These are phyloP conservation scores for Cepaea nemoralis DNA, from an alignment of 1,140 invertebrate species.

Conservation along the genomic window DNA sequence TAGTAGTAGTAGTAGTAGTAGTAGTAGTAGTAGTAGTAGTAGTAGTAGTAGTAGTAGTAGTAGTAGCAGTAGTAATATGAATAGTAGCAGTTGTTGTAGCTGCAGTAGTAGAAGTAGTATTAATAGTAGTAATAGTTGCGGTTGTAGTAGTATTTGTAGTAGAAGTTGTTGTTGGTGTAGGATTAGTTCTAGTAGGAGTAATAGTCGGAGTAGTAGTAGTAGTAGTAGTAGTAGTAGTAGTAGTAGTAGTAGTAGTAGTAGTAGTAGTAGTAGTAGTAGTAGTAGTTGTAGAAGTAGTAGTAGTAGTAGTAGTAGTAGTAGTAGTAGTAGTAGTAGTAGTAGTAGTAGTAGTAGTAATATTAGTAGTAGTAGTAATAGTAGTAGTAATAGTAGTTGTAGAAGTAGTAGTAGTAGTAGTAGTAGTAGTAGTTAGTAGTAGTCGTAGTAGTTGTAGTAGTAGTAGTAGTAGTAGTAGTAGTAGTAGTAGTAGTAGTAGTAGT, in stretches of 20 bases:
- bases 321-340: neutral
- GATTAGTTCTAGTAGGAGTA: constrained; percentile 3
- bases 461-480: neutral
- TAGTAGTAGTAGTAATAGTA: constrained; percentile 3
- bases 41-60: too few relatives aligned
- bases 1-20: too few relatives aligned
- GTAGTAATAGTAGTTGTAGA: neutral
- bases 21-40: too few relatives aligned
- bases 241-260: neutral
- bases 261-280: constrained; percentile 24
- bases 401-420: neutral
- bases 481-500: constrained; percentile 11
- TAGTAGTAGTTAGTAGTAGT: constrained; percentile 13
- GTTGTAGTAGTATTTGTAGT: too few relatives aligned
- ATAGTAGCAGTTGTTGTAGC: too few relatives aligned
- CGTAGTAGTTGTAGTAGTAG: neutral
- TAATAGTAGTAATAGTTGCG: too few relatives aligned
- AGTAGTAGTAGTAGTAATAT: neutral
- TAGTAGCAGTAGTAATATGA: too few relatives aligned
- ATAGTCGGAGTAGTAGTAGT: neutral
- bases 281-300: neutral
- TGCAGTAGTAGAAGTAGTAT: too few relatives aligned
- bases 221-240: neutral
- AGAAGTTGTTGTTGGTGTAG: too few relatives aligned
- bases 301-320: neutral